phyloP scores from a whole-genome alignment of 2,797 vertebrate genomes.

The Mormyrus hasselquistii region DNA sequence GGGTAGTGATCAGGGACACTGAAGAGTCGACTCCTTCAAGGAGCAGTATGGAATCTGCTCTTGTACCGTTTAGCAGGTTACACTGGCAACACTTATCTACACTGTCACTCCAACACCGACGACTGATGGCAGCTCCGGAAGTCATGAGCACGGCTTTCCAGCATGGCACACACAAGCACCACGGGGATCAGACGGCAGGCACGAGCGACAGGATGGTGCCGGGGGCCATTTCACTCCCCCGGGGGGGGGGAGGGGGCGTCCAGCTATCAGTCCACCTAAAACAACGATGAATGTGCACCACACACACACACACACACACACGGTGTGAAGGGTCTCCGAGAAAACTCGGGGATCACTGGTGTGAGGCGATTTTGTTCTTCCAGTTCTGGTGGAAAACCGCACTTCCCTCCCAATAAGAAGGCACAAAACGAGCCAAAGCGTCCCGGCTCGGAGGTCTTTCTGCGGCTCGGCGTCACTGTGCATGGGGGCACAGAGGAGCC shows the following conservation, averaged over 20 bases:
- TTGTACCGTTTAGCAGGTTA: neutral
- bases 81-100: neutral
- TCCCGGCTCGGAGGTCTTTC: neutral
- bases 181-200: neutral
- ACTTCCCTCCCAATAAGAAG: neutral
- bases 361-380: neutral
- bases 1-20: neutral
- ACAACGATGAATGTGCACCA: neutral
- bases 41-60: neutral
- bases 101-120: neutral
- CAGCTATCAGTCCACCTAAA: neutral
- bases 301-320: neutral
- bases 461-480: neutral
- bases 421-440: neutral
- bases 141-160: neutral
- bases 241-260: neutral
- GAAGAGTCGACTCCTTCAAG: neutral
- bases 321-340: neutral
- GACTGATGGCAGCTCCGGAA: neutral
- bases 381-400: neutral
- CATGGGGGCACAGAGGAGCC: neutral
- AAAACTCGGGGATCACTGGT: neutral
- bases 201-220: neutral
- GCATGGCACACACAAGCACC: neutral
- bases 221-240: neutral